Evolutionary conservation across 2,888 invertebrate species (phyloP).

Genomic region (Drosophila leonis): DNA sequence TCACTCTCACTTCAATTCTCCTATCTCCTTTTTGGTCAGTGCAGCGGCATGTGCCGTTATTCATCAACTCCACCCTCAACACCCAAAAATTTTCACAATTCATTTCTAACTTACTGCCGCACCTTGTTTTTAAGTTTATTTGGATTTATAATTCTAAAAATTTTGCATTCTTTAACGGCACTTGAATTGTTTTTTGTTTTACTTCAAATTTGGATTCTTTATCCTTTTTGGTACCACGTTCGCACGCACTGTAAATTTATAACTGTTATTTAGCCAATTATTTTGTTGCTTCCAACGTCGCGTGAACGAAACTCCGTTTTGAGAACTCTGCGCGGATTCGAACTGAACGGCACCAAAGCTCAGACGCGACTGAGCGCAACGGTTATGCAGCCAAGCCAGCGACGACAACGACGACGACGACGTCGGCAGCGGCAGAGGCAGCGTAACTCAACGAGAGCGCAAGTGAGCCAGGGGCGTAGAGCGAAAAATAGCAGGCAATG

Average conservation of each 20-base stretch:
- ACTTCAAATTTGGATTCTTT: constrained; percentile 3
- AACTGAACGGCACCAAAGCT: constrained; percentile 74
- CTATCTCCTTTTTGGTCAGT: constrained; percentile 23
- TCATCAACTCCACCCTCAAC: constrained; percentile 33
- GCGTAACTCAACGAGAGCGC: constrained; percentile 3
- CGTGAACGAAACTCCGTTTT: constrained; percentile 26
- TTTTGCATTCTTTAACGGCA: constrained; percentile 23
- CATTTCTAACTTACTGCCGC: constrained; percentile 52
- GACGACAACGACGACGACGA: not conserved
- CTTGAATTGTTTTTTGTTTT: constrained; percentile 24
- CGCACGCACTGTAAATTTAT: constrained; percentile 43
- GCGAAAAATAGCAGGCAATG: not conserved
- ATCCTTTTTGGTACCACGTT: constrained; percentile 12
- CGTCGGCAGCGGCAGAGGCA: constrained; percentile 13
- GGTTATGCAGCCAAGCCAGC: not conserved
- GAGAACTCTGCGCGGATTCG: constrained; percentile 37
- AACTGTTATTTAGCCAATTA: constrained; percentile 67
- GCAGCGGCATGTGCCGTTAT: constrained; percentile 49
- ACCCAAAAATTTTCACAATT: constrained; percentile 37
- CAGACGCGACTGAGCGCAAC: constrained; percentile 60
- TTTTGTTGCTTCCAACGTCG: constrained; percentile 52
- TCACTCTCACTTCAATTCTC: not conserved
- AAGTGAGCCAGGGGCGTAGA: constrained; percentile 37
- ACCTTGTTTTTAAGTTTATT: constrained; percentile 48
- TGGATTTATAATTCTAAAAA: constrained; percentile 4